phyloP scores from a whole-genome alignment of 1,140 invertebrate genomes.

The Drosophila orena region DNA sequence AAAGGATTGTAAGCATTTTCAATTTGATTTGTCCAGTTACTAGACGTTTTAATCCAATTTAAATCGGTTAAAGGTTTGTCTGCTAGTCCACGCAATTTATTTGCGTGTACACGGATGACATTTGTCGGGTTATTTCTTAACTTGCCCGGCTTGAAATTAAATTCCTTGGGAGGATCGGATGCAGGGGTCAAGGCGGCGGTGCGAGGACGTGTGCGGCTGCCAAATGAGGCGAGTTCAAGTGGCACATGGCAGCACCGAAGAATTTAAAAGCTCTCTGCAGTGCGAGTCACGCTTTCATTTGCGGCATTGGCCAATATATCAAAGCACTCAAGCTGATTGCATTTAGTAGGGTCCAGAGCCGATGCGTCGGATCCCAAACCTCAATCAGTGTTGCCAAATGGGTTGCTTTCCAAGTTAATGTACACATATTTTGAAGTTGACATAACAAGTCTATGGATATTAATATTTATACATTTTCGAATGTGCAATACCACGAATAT shows the following conservation, averaged over 20 bases:
- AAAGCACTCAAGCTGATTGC: slow-evolving; percentile 75
- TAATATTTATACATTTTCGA: too few relatives aligned
- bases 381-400: not conserved
- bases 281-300: slow-evolving; percentile 50
- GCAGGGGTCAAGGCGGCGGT: not conserved
- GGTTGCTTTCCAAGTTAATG: too few relatives aligned
- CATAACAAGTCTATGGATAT: too few relatives aligned
- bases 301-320: slow-evolving; percentile 65
- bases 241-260: slow-evolving; percentile 40
- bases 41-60: not conserved
- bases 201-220: slow-evolving; percentile 58
- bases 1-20: not conserved
- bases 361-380: not conserved
- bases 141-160: slow-evolving; percentile 71
- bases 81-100: not conserved
- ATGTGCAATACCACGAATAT: too few relatives aligned
- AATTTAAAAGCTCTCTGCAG: slow-evolving; percentile 18
- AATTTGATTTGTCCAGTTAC: not conserved
- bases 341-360: slow-evolving; percentile 51
- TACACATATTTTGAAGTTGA: too few relatives aligned
- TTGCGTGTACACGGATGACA: slow-evolving; percentile 52
- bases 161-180: slow-evolving; percentile 28
- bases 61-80: not conserved
- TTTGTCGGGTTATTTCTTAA: slow-evolving; percentile 74
- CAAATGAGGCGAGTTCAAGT: slow-evolving; percentile 66